A percentile compares a stretch with the other conserved stretches of the same genome.
These are phyloP conservation scores for Eurois occulta DNA, from an alignment of 2,888 invertebrate genomes.

Conservation along the genomic window DNA sequence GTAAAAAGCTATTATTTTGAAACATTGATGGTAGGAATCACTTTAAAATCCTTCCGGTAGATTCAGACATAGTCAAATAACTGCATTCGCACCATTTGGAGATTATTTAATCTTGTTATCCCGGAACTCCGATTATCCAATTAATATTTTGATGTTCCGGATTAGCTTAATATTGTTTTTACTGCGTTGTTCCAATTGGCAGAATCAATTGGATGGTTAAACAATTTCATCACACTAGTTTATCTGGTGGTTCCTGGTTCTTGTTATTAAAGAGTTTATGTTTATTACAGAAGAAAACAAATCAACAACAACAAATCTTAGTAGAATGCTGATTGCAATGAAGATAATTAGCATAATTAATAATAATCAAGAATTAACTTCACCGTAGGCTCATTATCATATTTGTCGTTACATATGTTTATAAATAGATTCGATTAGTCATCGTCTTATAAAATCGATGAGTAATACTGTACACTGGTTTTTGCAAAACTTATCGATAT, in stretches of 20 bases:
- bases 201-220: background rate
- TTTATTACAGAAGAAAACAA: constrained; percentile 6
- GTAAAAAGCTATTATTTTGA: too few relatives aligned
- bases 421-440: constrained; percentile 35
- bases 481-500: constrained; percentile 14
- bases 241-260: background rate
- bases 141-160: constrained; percentile 25
- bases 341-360: constrained; percentile 6
- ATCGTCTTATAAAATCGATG: constrained; percentile 22
- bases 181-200: background rate
- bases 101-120: constrained; percentile 22
- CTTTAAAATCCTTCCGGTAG: background rate
- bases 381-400: constrained; percentile 1
- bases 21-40: background rate
- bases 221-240: constrained; percentile 19
- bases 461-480: background rate
- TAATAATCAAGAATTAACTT: constrained; percentile 19
- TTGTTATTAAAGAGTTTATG: background rate
- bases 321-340: background rate
- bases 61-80: background rate
- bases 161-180: constrained; percentile 6
- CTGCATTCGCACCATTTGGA: constrained; percentile 7
- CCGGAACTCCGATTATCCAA: constrained; percentile 37
- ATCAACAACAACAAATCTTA: too few relatives aligned
- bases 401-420: constrained; percentile 13